Percentiles rank a stretch among this genome's conserved stretches.
phyloP scores from a whole-genome alignment of 2,888 invertebrate genomes.

The Diarsia rubi region DNA sequence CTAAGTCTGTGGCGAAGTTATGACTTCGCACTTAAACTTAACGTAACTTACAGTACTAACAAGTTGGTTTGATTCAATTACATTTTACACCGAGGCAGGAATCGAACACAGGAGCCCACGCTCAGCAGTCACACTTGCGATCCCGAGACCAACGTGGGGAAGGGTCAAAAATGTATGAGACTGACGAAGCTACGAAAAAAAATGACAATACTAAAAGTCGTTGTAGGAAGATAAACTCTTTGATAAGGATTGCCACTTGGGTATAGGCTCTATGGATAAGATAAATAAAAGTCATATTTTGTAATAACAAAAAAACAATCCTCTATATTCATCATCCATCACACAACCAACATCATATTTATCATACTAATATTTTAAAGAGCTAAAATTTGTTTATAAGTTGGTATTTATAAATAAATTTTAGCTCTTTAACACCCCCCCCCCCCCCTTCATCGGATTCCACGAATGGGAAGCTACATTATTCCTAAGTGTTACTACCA shows the following conservation, averaged over 20 bases:
- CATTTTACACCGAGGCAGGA: background rate
- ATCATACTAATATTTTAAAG: background rate
- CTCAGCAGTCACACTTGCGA: too few species aligned
- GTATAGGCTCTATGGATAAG: background rate
- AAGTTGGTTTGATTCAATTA: background rate
- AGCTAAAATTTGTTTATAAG: too few species aligned
- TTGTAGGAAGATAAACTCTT: background rate
- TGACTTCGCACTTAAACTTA: conserved; percentile 39
- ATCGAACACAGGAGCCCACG: too few species aligned
- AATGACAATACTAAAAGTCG: background rate
- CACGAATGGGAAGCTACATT: too few species aligned
- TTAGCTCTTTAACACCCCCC: too few species aligned
- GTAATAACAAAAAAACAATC: background rate
- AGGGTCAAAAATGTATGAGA: too few species aligned
- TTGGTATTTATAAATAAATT: too few species aligned
- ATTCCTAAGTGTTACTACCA: too few species aligned
- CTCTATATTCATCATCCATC: background rate
- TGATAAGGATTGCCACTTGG: background rate
- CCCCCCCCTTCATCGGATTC: too few species aligned
- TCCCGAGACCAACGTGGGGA: too few species aligned
- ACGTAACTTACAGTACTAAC: conserved; percentile 7
- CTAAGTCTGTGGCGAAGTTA: conserved; percentile 28
- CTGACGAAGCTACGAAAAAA: too few species aligned
- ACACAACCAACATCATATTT: background rate
- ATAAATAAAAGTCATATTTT: background rate